Evolutionary conservation across 2,797 vertebrate genomes (phyloP).

Genomic region (Cichlasoma orientale): DNA sequence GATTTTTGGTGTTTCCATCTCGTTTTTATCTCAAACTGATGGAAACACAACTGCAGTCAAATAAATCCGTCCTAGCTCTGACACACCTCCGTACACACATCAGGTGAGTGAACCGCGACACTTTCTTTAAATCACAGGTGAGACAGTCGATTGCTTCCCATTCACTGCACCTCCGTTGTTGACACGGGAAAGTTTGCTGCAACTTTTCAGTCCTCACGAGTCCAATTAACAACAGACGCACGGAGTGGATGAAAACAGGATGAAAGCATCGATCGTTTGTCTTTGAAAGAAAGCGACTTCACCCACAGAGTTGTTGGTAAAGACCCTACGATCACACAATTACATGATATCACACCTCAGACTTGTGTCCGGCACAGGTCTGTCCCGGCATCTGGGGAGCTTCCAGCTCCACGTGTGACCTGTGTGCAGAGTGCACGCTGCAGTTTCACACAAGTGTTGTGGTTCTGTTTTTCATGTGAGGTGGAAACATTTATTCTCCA

Average conservation of each 20-base stretch:
- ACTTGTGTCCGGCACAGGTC: background rate
- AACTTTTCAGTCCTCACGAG: background rate
- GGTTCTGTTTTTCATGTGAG: background rate
- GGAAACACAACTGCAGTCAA: background rate
- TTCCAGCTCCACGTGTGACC: too few species aligned
- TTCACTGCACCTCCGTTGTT: slow-evolving; percentile 11
- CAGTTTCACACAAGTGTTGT: background rate
- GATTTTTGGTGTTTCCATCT: background rate
- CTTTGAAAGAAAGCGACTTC: background rate
- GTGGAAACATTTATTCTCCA: accelerated
- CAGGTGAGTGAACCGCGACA: background rate
- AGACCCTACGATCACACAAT: too few species aligned
- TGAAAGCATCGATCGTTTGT: background rate
- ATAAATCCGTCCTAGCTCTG: background rate
- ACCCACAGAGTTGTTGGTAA: background rate
- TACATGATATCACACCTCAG: background rate
- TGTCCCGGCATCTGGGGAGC: background rate
- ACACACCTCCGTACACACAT: background rate
- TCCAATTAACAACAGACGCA: background rate
- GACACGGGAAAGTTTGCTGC: background rate
- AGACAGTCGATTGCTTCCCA: background rate
- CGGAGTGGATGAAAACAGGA: background rate
- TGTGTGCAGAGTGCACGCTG: too few species aligned
- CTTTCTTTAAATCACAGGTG: background rate
- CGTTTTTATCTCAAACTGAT: slow-evolving; percentile 2